A percentile compares a stretch with the other conserved stretches of the same genome.
Conservation (phyloP, 2,888 invertebrate genomes). For the Alcis repandata region DNA sequence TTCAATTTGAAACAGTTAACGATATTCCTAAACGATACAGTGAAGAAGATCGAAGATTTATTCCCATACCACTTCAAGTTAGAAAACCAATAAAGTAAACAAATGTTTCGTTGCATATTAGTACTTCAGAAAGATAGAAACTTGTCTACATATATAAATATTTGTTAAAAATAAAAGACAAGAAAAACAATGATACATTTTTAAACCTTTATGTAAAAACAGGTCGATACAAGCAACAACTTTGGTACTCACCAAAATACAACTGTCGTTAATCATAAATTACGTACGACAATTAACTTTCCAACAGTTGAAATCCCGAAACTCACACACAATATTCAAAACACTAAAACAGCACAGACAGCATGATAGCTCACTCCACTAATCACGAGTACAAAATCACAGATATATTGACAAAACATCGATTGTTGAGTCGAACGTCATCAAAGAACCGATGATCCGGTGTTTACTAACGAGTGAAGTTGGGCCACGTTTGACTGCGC, state of each 20-base stretch:
- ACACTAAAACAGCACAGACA: slow-evolving; percentile 55
- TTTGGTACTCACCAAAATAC: slow-evolving; percentile 13
- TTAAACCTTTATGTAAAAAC: neutral
- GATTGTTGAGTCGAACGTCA: slow-evolving; percentile 77
- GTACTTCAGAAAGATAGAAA: too few species aligned
- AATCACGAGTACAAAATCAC: slow-evolving; percentile 47
- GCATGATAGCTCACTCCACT: slow-evolving; percentile 44
- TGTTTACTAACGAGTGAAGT: slow-evolving; percentile 74
- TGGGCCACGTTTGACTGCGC: slow-evolving; percentile 53
- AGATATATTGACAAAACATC: slow-evolving; percentile 80
- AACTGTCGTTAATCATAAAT: slow-evolving; percentile 32
- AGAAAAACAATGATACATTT: too few species aligned
- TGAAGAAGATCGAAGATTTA: slow-evolving; percentile 57
- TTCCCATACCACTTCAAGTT: slow-evolving; percentile 67
- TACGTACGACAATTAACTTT: slow-evolving; percentile 40
- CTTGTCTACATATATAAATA: too few species aligned
- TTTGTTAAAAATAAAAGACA: too few species aligned
- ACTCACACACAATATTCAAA: slow-evolving; percentile 17
- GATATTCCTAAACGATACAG: slow-evolving; percentile 43
- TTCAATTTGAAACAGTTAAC: slow-evolving; percentile 20
- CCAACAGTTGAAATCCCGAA: slow-evolving; percentile 37
- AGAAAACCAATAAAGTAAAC: slow-evolving; percentile 46
- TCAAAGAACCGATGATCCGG: slow-evolving; percentile 73
- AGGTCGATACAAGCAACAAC: neutral
- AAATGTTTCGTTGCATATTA: too few species aligned